Conservation (phyloP, 1,140 invertebrate genomes). For the Drosophila mauritiana region DNA sequence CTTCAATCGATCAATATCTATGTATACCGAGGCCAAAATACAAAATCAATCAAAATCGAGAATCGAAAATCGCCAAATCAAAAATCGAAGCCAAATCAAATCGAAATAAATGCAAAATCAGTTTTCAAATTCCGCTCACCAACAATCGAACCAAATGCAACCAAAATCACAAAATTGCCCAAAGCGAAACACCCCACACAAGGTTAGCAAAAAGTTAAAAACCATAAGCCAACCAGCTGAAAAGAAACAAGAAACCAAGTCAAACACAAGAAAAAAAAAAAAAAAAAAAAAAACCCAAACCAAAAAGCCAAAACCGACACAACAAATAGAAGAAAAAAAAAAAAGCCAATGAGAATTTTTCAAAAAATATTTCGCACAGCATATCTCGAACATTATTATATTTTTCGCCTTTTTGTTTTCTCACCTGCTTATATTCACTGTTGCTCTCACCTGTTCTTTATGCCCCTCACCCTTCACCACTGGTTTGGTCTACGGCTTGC, state of each 20-base stretch:
- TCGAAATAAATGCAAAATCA: slow-evolving; percentile 39
- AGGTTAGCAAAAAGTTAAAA: slow-evolving; percentile 69
- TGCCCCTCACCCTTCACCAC: background rate
- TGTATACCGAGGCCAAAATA: slow-evolving; percentile 12
- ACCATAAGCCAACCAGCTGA: slow-evolving; percentile 32
- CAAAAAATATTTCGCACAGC: slow-evolving; percentile 68
- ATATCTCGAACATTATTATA: slow-evolving; percentile 33
- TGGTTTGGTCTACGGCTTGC: slow-evolving; percentile 9
- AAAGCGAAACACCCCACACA: slow-evolving; percentile 76
- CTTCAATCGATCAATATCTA: slow-evolving; percentile 27
- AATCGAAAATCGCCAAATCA: slow-evolving; percentile 23
- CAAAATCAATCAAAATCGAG: slow-evolving; percentile 33
- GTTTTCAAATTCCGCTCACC: slow-evolving; percentile 42
- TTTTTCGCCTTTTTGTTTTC: slow-evolving; percentile 21
- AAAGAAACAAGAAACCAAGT: background rate
- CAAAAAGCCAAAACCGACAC: slow-evolving; percentile 42
- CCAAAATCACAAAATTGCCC: slow-evolving; percentile 80
- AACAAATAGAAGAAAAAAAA: slow-evolving; percentile 7
- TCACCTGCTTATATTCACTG: slow-evolving; percentile 27
- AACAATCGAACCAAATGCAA: slow-evolving; percentile 63
- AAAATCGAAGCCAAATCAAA: slow-evolving; percentile 25
- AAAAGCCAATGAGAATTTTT: slow-evolving; percentile 12
- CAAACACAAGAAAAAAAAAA: slow-evolving; percentile 1
- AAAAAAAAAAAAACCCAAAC: slow-evolving; percentile 19
- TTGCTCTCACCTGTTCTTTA: background rate